These are phyloP conservation scores for Aldabrachelys gigantea DNA, from an alignment of 2,113 vertebrate species.

Conservation along the genomic window DNA sequence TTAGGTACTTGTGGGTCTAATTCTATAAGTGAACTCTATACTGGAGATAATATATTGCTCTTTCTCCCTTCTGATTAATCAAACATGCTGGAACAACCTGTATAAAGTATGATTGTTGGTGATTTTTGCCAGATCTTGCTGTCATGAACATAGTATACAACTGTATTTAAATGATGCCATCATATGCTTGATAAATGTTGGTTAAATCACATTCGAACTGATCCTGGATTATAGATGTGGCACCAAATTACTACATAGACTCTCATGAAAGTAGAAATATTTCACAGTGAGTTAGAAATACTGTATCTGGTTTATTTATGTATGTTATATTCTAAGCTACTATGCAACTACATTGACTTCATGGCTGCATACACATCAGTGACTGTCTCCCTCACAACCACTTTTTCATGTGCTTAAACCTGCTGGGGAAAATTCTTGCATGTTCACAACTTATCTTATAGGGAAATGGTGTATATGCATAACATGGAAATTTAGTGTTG, in stretches of 20 bases:
- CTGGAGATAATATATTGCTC: background rate
- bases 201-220: background rate
- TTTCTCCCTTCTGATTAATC: background rate
- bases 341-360: background rate
- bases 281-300: background rate
- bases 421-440: background rate
- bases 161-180: background rate
- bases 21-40: background rate
- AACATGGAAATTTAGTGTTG: background rate
- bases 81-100: background rate
- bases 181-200: background rate
- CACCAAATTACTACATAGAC: background rate
- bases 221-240: background rate
- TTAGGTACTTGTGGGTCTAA: background rate
- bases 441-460: background rate
- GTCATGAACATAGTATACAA: background rate
- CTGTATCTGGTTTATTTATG: background rate
- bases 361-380: background rate
- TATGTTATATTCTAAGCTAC: background rate
- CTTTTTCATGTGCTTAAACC: background rate
- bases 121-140: slow-evolving; percentile 37
- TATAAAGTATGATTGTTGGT: background rate
- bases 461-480: background rate
- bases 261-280: background rate
- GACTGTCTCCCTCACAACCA: background rate